A percentile compares a stretch with the other conserved stretches of the same genome.
Conservation (phyloP, 2,113 vertebrate species). For the Cyanoramphus novaezelandiae region DNA sequence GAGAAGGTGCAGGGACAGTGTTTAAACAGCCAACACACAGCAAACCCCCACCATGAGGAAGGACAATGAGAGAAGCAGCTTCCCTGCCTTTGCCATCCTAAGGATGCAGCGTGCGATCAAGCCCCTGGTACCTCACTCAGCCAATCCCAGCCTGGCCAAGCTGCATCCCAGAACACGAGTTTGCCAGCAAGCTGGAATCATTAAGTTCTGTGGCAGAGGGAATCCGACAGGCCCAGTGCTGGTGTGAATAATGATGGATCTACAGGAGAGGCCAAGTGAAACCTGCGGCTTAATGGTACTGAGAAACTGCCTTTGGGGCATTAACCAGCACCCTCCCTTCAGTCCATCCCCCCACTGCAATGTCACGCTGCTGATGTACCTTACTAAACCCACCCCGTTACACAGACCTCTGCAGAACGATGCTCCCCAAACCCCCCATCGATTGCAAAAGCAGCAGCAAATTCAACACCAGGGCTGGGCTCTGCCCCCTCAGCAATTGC, state of each 20-base stretch:
- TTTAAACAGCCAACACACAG: fast-evolving
- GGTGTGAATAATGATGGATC: constrained; percentile 63
- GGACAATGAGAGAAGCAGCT: neutral
- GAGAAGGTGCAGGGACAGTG: neutral
- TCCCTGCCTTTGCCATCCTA: neutral
- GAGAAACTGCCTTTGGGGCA: neutral
- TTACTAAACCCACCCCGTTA: neutral
- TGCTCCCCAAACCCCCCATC: fast-evolving
- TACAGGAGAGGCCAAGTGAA: constrained; percentile 44
- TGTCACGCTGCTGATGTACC: neutral
- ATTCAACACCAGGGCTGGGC: neutral
- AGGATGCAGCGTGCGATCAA: neutral
- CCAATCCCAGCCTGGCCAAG: neutral
- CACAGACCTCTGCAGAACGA: fast-evolving
- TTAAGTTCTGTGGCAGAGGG: constrained; percentile 37
- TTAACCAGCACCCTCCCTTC: constrained; percentile 33
- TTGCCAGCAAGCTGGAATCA: constrained; percentile 42
- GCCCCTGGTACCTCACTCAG: neutral
- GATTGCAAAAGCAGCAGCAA: neutral
- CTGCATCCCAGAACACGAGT: neutral
- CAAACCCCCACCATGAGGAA: fast-evolving
- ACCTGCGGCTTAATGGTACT: constrained; percentile 39
- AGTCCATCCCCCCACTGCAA: neutral
- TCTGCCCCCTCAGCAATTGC: neutral
- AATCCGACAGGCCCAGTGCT: constrained; percentile 7